Percentiles rank a stretch among this genome's conserved stretches.
These are phyloP conservation scores for Zophobas atratus DNA, from an alignment of 1,140 invertebrate species.

Conservation along the genomic window DNA sequence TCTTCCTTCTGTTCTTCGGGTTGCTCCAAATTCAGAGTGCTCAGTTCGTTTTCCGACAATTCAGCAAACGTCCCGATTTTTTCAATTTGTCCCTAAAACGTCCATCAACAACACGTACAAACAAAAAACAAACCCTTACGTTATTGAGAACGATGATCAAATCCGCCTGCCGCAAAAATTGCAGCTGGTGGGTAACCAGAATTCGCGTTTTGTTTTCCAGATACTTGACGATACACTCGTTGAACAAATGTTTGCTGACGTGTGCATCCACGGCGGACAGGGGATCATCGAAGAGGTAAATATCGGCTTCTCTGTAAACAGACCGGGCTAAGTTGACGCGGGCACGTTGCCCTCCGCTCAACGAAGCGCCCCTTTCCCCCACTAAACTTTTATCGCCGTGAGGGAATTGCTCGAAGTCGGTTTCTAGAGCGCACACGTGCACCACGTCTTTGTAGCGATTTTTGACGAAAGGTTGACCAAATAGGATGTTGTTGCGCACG, in stretches of 20 bases:
- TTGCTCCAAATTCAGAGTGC: conserved; percentile 57
- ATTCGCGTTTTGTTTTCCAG: conserved; percentile 74
- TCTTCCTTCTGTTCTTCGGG: conserved; percentile 52
- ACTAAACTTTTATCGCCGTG: conserved; percentile 82
- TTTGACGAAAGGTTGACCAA: conserved; percentile 79
- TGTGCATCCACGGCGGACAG: conserved; percentile 85
- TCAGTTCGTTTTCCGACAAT: conserved; percentile 65
- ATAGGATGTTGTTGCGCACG: conserved; percentile 84
- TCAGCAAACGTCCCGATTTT: conserved; percentile 63
- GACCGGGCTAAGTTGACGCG: conserved; percentile 75
- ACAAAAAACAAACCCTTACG: conserved; percentile 66
- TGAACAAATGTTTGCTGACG: conserved; percentile 80
- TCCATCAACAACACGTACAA: neutral
- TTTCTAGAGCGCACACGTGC: conserved; percentile 77
- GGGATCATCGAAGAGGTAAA: conserved; percentile 89
- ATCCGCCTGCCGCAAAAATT: conserved; percentile 83
- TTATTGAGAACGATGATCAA: conserved; percentile 81
- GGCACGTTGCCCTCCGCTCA: conserved; percentile 84
- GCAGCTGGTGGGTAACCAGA: conserved; percentile 88
- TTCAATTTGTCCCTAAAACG: conserved; percentile 67
- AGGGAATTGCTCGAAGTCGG: conserved; percentile 77
- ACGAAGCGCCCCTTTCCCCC: conserved; percentile 82
- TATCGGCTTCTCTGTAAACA: conserved; percentile 80
- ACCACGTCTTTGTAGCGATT: conserved; percentile 75
- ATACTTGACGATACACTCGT: conserved; percentile 75